Percentiles rank a stretch among this genome's conserved stretches.
Conservation (phyloP, 2,113 vertebrate species). For the Ovibos moschatus region DNA sequence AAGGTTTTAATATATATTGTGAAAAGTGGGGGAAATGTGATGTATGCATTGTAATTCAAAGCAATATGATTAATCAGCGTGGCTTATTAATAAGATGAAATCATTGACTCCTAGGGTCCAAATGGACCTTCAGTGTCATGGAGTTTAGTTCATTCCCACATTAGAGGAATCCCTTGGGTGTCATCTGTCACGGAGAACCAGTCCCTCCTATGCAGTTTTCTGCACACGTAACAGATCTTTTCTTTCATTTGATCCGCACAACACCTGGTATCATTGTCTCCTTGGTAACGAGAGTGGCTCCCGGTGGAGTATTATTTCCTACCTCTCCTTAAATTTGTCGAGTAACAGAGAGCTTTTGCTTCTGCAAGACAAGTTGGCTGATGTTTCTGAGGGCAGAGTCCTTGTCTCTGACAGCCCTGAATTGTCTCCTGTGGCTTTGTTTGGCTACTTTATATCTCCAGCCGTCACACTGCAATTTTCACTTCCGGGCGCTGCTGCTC, state of each 20-base stretch:
- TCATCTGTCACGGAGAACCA: neutral
- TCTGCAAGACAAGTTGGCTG: neutral
- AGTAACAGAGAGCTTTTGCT: neutral
- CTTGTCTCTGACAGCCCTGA: neutral
- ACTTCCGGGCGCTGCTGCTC: rapidly evolving
- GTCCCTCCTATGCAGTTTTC: neutral
- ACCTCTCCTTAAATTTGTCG: neutral
- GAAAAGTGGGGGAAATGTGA: neutral
- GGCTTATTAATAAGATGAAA: constrained; percentile 30
- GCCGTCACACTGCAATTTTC: neutral
- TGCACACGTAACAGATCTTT: neutral
- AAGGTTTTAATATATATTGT: neutral
- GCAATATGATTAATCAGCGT: neutral
- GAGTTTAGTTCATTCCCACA: neutral
- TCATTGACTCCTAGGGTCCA: neutral
- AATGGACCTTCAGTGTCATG: neutral
- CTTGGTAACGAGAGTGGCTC: neutral
- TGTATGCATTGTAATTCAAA: neutral
- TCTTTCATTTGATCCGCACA: neutral
- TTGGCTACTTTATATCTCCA: neutral
- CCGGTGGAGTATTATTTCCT: neutral
- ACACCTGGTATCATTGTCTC: neutral
- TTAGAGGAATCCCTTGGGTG: neutral
- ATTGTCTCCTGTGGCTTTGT: rapidly evolving
- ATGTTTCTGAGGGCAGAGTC: neutral